Evolutionary conservation across 2,888 invertebrate species (phyloP).

Genomic region (Proisotoma minuta): DNA sequence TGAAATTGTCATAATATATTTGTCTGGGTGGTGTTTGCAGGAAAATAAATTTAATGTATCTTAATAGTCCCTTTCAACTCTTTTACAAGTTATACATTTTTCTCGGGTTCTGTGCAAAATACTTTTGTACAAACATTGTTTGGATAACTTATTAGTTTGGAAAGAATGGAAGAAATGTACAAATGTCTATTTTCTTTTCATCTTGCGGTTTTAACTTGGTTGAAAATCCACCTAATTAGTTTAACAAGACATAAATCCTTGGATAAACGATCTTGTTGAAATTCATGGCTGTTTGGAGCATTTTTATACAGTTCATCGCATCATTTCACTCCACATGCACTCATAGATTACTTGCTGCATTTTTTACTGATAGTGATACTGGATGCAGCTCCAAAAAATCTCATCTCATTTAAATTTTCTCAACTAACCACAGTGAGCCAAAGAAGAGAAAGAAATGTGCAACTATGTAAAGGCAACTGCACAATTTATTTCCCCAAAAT

Average conservation of each 20-base stretch:
- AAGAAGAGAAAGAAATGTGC: background rate
- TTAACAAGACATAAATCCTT: conserved; percentile 13
- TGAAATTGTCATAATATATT: too few species aligned
- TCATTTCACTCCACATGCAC: background rate
- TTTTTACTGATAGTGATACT: too few species aligned
- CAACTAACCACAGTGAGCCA: too few species aligned
- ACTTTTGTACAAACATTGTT: too few species aligned
- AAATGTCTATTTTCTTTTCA: background rate
- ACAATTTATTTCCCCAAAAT: background rate
- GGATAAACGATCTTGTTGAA: conserved; percentile 4
- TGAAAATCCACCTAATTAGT: conserved; percentile 7
- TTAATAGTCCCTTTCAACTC: too few species aligned
- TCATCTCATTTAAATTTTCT: too few species aligned
- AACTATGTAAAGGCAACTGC: background rate
- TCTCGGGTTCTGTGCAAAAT: background rate
- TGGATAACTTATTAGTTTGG: too few species aligned
- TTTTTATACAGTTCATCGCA: background rate
- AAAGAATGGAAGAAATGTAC: background rate
- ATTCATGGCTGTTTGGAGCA: background rate
- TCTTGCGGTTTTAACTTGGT: too few species aligned
- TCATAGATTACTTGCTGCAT: too few species aligned
- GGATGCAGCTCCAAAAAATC: too few species aligned
- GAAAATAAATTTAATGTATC: too few species aligned
- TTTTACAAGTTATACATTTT: background rate
- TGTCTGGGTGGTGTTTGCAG: too few species aligned